Conservation (phyloP, 1,140 invertebrate genomes). For the Streblospio benedicti region DNA sequence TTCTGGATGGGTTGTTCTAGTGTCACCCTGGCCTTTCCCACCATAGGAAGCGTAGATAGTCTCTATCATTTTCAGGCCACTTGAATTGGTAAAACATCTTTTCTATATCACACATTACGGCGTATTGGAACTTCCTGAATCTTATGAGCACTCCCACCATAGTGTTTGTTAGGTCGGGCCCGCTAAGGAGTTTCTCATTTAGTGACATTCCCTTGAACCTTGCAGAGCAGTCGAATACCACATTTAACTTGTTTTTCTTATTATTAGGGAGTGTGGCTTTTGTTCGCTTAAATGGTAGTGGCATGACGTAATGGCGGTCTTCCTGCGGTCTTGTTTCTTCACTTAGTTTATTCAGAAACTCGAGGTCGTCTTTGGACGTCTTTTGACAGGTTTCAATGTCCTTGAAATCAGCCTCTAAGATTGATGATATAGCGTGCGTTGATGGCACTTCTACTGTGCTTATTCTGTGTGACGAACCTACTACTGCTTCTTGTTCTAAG, state of each 20-base stretch:
- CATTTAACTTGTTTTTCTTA: slow-evolving; percentile 14
- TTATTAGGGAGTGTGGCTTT: not conserved
- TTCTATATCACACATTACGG: slow-evolving; percentile 20
- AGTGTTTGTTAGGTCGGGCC: slow-evolving; percentile 40
- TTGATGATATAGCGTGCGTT: too few species aligned
- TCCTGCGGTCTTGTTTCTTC: too few species aligned
- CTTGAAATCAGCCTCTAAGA: too few species aligned
- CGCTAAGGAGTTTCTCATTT: slow-evolving; percentile 25
- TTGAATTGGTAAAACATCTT: slow-evolving; percentile 23
- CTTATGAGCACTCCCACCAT: slow-evolving; percentile 23
- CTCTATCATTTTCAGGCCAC: slow-evolving; percentile 12
- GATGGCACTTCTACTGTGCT: too few species aligned
- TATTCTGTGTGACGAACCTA: not conserved
- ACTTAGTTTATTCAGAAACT: not conserved
- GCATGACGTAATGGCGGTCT: slow-evolving; percentile 1
- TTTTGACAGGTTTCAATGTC: not conserved
- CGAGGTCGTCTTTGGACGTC: not conserved
- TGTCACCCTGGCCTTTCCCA: too few species aligned
- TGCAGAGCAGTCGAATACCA: slow-evolving; percentile 25
- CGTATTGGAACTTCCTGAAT: slow-evolving; percentile 23
- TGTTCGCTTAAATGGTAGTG: not conserved
- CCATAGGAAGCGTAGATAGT: slow-evolving; percentile 21
- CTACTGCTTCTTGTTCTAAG: not conserved
- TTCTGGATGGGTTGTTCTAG: too few species aligned
- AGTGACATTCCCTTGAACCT: slow-evolving; percentile 26